Evolutionary conservation across 2,113 vertebrate genomes (phyloP).

Genomic region (Baryphthengus martii): DNA sequence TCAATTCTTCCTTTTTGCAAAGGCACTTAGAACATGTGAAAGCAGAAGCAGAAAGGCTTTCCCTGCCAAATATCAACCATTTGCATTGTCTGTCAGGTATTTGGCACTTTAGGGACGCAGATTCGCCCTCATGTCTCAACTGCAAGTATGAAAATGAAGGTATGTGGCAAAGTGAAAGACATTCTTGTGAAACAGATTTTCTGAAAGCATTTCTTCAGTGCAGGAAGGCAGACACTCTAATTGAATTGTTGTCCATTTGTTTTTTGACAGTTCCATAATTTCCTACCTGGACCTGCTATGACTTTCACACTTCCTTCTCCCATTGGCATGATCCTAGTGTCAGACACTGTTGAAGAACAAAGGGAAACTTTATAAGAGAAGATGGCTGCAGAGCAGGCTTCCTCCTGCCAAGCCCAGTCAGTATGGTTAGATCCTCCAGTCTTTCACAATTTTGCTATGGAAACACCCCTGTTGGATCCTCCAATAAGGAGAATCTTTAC

Average conservation of each 20-base stretch:
- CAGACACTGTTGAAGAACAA: slow-evolving; percentile 69
- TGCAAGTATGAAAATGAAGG: background rate
- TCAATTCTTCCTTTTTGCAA: background rate
- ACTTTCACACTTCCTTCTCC: slow-evolving; percentile 73
- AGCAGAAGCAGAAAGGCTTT: background rate
- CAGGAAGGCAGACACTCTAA: background rate
- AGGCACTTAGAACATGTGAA: background rate
- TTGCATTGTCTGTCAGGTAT: background rate
- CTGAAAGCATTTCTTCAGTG: background rate
- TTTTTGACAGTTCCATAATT: background rate
- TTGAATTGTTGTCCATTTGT: background rate
- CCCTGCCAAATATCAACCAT: background rate
- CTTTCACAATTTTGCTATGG: background rate
- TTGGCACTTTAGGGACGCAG: background rate
- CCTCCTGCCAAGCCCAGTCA: background rate
- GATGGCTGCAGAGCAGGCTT: background rate
- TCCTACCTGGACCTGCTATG: slow-evolving; percentile 71
- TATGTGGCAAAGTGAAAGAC: background rate
- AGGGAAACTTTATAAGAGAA: background rate
- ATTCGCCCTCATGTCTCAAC: background rate
- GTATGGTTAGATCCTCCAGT: background rate
- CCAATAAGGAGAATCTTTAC: background rate
- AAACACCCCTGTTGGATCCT: background rate
- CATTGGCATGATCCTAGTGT: slow-evolving; percentile 69
- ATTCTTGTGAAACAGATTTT: background rate